Evolutionary conservation across 1,140 invertebrate species (phyloP).

Genomic region (Ceratosolen fusciceps): DNA sequence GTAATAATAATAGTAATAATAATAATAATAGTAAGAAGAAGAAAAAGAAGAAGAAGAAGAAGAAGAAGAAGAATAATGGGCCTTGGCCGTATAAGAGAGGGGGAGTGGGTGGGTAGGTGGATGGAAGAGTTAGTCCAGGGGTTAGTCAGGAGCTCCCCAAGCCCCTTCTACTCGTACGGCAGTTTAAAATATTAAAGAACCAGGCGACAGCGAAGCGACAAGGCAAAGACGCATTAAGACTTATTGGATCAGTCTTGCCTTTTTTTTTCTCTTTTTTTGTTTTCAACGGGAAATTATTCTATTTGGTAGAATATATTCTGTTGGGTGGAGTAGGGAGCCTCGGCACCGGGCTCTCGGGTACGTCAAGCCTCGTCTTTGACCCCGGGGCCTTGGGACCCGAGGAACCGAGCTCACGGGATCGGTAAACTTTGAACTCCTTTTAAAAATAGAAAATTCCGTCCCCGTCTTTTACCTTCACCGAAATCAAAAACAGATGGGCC

Average conservation of each 20-base stretch:
- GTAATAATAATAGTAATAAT: no score
- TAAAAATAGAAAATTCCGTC: background rate
- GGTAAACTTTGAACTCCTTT: background rate
- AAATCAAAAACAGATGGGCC: background rate
- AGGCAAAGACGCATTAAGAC: slow-evolving; percentile 5
- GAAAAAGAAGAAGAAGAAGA: no score
- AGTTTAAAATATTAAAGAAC: slow-evolving; percentile 19
- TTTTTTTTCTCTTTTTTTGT: no score
- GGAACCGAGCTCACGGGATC: background rate
- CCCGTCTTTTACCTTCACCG: background rate
- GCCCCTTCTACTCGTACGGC: background rate
- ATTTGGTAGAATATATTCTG: no score
- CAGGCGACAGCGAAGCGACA: background rate
- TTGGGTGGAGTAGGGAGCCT: background rate
- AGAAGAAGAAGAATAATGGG: no score
- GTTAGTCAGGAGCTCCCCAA: no score
- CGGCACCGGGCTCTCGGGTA: background rate
- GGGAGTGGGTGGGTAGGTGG: no score
- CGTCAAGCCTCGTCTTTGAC: background rate
- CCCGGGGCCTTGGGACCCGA: background rate
- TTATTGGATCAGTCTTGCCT: slow-evolving; percentile 5
- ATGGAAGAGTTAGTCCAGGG: no score
- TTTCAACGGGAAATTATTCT: background rate
- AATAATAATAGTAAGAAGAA: no score
- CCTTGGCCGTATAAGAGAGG: no score